Conservation (phyloP, 2,888 invertebrate genomes). For the Andrena chrysosceles region DNA sequence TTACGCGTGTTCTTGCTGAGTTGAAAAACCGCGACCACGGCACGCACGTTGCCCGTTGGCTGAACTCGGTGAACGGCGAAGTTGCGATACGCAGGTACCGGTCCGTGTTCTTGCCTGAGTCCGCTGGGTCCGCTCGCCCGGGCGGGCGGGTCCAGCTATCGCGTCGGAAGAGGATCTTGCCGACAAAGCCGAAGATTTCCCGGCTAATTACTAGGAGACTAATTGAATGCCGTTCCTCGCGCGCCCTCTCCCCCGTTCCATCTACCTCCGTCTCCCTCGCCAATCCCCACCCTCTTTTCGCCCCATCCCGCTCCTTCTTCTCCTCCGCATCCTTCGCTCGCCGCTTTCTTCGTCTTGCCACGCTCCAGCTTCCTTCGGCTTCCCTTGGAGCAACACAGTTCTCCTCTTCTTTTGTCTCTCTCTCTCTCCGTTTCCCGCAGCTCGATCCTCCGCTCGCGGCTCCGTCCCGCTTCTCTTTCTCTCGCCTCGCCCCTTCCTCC, state of each 20-base stretch:
- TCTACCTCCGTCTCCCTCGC: conserved; percentile 18
- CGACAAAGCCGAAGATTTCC: conserved; percentile 83
- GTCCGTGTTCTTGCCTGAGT: background rate
- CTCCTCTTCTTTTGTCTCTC: conserved; percentile 1
- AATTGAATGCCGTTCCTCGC: conserved; percentile 83
- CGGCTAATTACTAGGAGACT: conserved; percentile 85
- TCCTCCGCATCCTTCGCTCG: background rate
- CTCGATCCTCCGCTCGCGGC: background rate
- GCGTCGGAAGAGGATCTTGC: conserved; percentile 78
- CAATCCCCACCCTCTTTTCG: conserved; percentile 70
- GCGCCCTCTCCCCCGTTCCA: conserved; percentile 56
- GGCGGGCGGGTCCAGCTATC: conserved; percentile 69
- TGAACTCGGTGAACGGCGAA: background rate
- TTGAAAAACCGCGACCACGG: background rate
- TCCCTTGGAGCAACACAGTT: background rate
- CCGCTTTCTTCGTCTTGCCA: conserved; percentile 19
- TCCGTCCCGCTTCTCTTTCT: conserved; percentile 10
- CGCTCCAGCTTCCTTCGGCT: background rate
- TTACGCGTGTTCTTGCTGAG: too few species aligned
- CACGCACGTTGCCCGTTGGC: background rate
- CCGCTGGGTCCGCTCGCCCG: conserved; percentile 2
- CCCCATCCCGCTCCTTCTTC: background rate
- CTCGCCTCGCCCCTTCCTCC: conserved; percentile 36
- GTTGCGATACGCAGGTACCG: conserved; percentile 1
- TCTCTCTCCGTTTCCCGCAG: background rate